These are phyloP conservation scores for Polymixis flavicincta DNA, from an alignment of 2,888 invertebrate species.

Conservation along the genomic window DNA sequence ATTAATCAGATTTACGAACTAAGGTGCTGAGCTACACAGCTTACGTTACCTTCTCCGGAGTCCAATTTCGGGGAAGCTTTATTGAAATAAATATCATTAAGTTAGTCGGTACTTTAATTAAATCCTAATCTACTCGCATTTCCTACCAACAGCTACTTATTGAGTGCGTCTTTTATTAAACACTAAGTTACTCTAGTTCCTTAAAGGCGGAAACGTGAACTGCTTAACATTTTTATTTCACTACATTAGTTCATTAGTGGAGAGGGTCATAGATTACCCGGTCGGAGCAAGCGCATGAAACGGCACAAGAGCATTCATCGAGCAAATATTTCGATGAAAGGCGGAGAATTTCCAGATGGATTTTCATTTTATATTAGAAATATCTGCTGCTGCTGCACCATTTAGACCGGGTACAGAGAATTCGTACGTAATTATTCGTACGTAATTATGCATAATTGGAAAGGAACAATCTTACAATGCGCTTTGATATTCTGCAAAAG, in stretches of 20 bases:
- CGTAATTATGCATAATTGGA: background rate
- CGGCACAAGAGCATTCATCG: constrained; percentile 28
- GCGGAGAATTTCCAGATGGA: constrained; percentile 19
- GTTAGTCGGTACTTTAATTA: constrained; percentile 33
- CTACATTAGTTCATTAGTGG: constrained; percentile 54
- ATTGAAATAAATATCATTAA: constrained; percentile 27
- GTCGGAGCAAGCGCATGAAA: constrained; percentile 30
- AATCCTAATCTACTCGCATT: constrained; percentile 42
- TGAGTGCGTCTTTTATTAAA: constrained; percentile 25
- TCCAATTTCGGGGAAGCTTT: constrained; percentile 6
- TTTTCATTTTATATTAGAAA: constrained; percentile 28
- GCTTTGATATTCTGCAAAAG: constrained; percentile 1
- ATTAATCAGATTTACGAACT: constrained; percentile 2
- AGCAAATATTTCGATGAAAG: constrained; percentile 31
- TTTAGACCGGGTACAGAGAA: background rate
- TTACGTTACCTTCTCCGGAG: constrained; percentile 7
- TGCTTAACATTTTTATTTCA: constrained; percentile 59
- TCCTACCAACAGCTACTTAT: constrained; percentile 7
- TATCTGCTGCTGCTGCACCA: constrained; percentile 10
- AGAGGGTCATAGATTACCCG: constrained; percentile 32
- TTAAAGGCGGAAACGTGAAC: constrained; percentile 36
- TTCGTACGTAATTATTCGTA: constrained; percentile 3
- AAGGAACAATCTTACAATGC: constrained; percentile 10
- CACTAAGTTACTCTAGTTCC: constrained; percentile 23
- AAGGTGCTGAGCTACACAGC: background rate